Evolutionary conservation across 2,113 vertebrate species (phyloP).

Genomic region (Anoura caudifer): DNA sequence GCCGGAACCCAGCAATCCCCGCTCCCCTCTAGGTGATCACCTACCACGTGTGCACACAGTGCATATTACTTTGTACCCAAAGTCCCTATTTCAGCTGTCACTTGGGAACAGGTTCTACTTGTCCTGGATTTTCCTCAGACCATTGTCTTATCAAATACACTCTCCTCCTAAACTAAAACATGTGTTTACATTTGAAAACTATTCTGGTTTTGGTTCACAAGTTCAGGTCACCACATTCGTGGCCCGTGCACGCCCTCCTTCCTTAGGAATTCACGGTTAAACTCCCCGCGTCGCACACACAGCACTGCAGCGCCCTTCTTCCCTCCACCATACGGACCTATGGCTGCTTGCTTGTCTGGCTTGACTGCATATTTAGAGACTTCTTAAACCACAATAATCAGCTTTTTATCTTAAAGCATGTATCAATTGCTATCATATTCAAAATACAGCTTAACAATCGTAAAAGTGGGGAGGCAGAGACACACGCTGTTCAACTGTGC

Average conservation of each 20-base stretch:
- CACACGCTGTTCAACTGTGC: not conserved
- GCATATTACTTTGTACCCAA: not conserved
- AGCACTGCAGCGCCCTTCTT: not conserved
- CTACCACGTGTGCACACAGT: not conserved
- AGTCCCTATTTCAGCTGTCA: not conserved
- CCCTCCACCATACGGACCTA: not conserved
- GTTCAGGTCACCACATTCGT: not conserved
- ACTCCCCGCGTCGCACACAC: not conserved
- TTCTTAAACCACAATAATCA: not conserved
- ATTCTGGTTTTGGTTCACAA: not conserved
- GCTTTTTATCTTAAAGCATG: not conserved
- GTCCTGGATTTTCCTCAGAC: not conserved
- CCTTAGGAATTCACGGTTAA: not conserved
- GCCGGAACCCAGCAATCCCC: not conserved
- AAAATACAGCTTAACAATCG: not conserved
- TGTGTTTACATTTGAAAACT: not conserved
- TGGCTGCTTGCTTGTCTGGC: not conserved
- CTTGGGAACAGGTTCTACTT: not conserved
- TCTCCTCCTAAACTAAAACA: not conserved
- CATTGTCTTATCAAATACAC: not conserved
- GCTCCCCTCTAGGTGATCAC: too few relatives aligned
- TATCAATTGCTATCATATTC: not conserved
- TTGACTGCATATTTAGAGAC: not conserved
- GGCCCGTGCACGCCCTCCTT: not conserved
- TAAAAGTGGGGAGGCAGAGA: not conserved